phyloP scores from a whole-genome alignment of 2,797 vertebrate species.

The Pyrocephalus nanus region DNA sequence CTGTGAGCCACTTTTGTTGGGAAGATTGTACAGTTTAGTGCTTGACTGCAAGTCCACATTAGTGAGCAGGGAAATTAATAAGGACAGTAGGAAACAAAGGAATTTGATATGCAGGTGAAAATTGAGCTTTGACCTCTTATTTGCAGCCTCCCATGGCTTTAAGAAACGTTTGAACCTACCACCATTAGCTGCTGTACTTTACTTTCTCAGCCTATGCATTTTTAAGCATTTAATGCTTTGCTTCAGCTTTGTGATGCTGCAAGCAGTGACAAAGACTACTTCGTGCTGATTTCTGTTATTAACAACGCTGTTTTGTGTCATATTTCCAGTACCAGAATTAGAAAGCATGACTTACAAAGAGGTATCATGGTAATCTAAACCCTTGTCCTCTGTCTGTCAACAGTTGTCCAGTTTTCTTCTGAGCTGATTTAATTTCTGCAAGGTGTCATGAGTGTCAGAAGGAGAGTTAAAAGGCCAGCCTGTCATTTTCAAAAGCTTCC shows the following conservation, averaged over 20 bases:
- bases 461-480: background rate
- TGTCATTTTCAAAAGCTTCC: background rate
- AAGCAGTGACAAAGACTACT: background rate
- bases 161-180: background rate
- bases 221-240: background rate
- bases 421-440: background rate
- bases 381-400: background rate
- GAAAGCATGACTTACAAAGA: background rate
- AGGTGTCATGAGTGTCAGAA: background rate
- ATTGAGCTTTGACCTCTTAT: background rate
- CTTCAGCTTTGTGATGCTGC: background rate
- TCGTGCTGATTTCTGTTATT: background rate
- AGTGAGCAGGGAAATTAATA: background rate
- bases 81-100: background rate
- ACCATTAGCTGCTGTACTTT: background rate
- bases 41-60: background rate
- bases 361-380: background rate
- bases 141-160: background rate
- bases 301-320: background rate
- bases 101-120: background rate
- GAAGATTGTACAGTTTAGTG: background rate
- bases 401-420: background rate
- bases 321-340: slow-evolving; percentile 4
- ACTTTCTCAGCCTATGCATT: background rate
- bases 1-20: background rate